Evolutionary conservation across 2,113 vertebrate species (phyloP).

Genomic region (Coregonus clupeaformis): DNA sequence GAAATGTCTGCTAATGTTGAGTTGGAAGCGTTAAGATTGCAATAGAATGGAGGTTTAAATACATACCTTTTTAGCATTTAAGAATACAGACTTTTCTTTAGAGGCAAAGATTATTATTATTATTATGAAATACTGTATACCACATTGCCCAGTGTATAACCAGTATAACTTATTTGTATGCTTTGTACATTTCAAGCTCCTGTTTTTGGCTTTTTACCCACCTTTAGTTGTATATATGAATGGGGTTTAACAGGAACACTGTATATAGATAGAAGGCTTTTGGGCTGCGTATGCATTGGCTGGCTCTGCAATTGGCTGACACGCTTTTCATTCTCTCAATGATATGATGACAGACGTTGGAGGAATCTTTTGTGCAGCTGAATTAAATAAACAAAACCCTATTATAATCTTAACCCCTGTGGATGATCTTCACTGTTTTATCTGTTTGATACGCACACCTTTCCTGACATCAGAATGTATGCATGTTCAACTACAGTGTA

Average conservation of each 20-base stretch:
- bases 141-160: neutral
- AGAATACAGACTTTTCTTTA: neutral
- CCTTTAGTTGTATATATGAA: slow-evolving; percentile 42
- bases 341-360: neutral
- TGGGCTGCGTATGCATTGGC: slow-evolving; percentile 36
- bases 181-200: neutral
- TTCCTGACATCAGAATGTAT: neutral
- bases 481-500: too few relatives aligned
- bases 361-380: neutral
- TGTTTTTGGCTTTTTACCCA: slow-evolving; percentile 29
- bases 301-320: slow-evolving; percentile 9
- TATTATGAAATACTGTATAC: neutral
- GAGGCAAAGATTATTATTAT: neutral
- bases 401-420: neutral
- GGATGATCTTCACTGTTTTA: neutral
- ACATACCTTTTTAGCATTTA: neutral
- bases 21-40: neutral
- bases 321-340: neutral
- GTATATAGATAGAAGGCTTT: slow-evolving; percentile 57
- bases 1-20: neutral
- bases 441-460: neutral
- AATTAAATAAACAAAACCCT: neutral
- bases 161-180: neutral
- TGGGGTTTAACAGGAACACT: slow-evolving; percentile 37
- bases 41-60: too few relatives aligned